These are phyloP conservation scores for Harpalus rubripes DNA, from an alignment of 2,888 invertebrate genomes.

Conservation along the genomic window DNA sequence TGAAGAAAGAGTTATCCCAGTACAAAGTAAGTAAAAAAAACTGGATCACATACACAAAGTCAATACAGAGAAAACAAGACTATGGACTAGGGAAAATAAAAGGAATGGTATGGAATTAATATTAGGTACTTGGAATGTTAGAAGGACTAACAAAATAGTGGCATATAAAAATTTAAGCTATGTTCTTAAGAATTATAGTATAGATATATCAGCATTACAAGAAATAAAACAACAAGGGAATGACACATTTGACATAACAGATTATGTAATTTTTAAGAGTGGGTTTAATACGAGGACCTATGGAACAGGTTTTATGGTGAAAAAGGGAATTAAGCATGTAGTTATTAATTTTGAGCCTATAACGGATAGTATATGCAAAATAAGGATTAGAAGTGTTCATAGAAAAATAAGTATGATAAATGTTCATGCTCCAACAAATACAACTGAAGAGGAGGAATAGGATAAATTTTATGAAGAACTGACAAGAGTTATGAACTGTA, in stretches of 20 bases:
- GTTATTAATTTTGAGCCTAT: background rate
- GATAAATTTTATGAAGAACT: constrained; percentile 7
- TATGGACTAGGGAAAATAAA: background rate
- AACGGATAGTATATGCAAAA: background rate
- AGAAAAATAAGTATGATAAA: background rate
- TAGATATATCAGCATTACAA: background rate
- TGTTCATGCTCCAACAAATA: background rate
- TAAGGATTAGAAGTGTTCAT: background rate
- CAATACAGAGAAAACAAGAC: background rate
- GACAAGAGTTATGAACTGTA: background rate
- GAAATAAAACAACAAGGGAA: background rate
- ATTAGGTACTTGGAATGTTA: background rate
- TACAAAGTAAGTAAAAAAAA: background rate
- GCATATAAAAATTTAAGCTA: background rate
- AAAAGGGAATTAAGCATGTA: background rate
- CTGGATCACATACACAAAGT: background rate
- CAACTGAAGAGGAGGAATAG: background rate
- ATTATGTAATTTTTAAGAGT: background rate
- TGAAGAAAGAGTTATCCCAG: too few relatives aligned
- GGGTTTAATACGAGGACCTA: background rate
- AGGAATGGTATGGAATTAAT: background rate
- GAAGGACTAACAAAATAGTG: background rate
- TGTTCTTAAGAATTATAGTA: background rate
- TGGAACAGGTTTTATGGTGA: background rate
- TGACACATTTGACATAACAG: background rate